phyloP scores from a whole-genome alignment of 1,140 invertebrate species.

The Bacillus rossius region DNA sequence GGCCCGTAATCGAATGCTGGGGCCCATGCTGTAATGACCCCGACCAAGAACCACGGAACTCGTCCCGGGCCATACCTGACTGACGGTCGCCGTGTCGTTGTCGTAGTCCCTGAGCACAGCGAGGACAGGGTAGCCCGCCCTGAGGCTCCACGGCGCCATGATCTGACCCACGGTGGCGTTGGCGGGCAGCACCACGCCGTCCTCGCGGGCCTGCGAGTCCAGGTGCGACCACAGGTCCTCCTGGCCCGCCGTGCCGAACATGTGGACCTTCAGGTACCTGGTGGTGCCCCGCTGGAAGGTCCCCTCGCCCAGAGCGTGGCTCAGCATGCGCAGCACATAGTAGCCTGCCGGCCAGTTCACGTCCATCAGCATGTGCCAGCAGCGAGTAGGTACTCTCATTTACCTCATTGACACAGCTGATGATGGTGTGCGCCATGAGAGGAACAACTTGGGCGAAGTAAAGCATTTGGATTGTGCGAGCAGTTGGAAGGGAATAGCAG shows the following conservation, averaged over 20 bases:
- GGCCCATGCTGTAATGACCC: too few relatives aligned
- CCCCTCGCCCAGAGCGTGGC: slow-evolving; percentile 72
- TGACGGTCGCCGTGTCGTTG: background rate
- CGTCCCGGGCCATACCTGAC: background rate
- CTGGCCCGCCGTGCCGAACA: slow-evolving; percentile 46
- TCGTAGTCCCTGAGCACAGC: slow-evolving; percentile 28
- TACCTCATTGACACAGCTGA: too few relatives aligned
- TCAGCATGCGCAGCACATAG: slow-evolving; percentile 82
- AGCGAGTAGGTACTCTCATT: too few relatives aligned
- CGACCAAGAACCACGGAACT: too few relatives aligned
- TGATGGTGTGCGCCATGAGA: too few relatives aligned
- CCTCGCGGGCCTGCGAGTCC: slow-evolving; percentile 36
- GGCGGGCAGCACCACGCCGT: slow-evolving; percentile 24
- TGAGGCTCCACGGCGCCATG: slow-evolving; percentile 48
- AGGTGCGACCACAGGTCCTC: slow-evolving; percentile 49
- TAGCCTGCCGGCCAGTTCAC: background rate
- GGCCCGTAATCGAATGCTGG: too few relatives aligned
- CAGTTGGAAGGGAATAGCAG: too few relatives aligned
- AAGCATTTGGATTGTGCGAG: too few relatives aligned
- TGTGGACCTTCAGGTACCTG: slow-evolving; percentile 23
- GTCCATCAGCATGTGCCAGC: too few relatives aligned
- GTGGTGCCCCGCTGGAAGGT: slow-evolving; percentile 63
- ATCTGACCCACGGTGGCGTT: slow-evolving; percentile 32
- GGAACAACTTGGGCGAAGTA: too few relatives aligned
- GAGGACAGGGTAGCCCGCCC: slow-evolving; percentile 48